phyloP scores from a whole-genome alignment of 2,113 vertebrate genomes.

The Caretta caretta region DNA sequence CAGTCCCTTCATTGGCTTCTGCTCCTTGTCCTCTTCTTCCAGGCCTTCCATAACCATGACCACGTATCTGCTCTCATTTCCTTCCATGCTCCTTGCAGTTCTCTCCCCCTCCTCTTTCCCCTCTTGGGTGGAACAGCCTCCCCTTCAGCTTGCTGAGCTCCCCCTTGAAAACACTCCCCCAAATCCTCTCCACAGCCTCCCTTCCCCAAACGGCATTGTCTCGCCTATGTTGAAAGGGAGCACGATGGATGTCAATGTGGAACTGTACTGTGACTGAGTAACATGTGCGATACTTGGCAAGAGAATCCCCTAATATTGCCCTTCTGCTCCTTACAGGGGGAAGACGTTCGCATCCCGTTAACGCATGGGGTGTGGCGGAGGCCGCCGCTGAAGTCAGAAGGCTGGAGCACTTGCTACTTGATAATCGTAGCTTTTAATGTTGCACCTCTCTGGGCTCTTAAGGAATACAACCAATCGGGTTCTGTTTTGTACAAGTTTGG shows the following conservation, averaged over 20 bases:
- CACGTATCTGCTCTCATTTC: not conserved
- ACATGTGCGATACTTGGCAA: not conserved
- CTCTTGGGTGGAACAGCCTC: not conserved
- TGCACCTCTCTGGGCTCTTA: slow-evolving; percentile 81
- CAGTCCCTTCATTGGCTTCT: not conserved
- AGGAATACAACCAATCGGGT: slow-evolving; percentile 80
- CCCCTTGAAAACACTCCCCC: not conserved
- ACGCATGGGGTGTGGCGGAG: slow-evolving; percentile 41
- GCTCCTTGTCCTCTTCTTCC: not conserved
- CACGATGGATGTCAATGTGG: rapidly evolving
- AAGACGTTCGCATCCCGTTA: slow-evolving; percentile 96
- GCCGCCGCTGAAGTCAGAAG: slow-evolving; percentile 56
- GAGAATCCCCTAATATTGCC: not conserved
- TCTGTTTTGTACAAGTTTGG: slow-evolving; percentile 84
- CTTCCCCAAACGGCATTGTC: too few relatives aligned
- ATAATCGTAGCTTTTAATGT: slow-evolving; percentile 81
- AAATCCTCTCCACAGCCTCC: not conserved
- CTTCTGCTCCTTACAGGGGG: slow-evolving; percentile 84
- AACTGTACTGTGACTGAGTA: not conserved
- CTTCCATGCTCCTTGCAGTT: not conserved
- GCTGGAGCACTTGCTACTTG: slow-evolving; percentile 76
- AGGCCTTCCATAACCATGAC: too few relatives aligned
- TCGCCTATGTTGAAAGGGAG: not conserved
- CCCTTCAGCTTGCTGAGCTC: not conserved
- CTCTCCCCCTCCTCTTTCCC: too few relatives aligned